Base-by-base conservation (phyloP, 1,140 invertebrate species). In the Neelides sp. region DNA sequence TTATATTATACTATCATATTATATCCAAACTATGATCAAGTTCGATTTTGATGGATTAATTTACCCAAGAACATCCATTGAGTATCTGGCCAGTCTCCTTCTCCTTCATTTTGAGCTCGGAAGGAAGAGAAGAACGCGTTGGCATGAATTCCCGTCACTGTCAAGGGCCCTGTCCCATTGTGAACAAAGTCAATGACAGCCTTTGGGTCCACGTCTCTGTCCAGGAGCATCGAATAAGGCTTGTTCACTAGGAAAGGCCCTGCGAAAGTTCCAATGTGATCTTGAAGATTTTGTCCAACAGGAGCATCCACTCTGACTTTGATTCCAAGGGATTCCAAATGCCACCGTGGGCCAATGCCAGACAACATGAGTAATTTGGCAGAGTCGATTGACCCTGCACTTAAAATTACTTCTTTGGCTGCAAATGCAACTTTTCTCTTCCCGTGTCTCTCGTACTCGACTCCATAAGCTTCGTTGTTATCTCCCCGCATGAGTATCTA, bases 41-140 rank as follows among this genome's bases (percentile, higher is more conserved):
- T n/a, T n/a, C n/a, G n/a, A n/a, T n/a, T n/a, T n/a, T n/a, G n/a
- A n/a, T n/a, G 30, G 8, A 34, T 15, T 34, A 15, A 34, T 15
- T n/a, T n/a, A n/a, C n/a, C 59, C 3, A 61, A 35, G 40, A 61
- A 61, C 59, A 61, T 61, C 55, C 55, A 61, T 47, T 61, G 49
- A 15, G 59, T 61, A 40, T 61, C 59, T 2, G 59, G 55, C 59
- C 59, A 61, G 12, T 57, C 55, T 1, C 28, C 17, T 12, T 57
- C 20, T 4, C 59, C 59, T 26, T 53, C 55, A 13, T 20, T 36
- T 23, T 42, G 28, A 13, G 59, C 59, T 28, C 52, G 41, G 17
- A 47, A 34, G 15, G 59, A 61, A 7, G 59, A 2, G 30, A 61
- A 61, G 39, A 61, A 61, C 27, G 59, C 59, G 42, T 55, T 53